Evolutionary conservation across 2,113 vertebrate species (phyloP).

Genomic region (Plotosus lineatus): DNA sequence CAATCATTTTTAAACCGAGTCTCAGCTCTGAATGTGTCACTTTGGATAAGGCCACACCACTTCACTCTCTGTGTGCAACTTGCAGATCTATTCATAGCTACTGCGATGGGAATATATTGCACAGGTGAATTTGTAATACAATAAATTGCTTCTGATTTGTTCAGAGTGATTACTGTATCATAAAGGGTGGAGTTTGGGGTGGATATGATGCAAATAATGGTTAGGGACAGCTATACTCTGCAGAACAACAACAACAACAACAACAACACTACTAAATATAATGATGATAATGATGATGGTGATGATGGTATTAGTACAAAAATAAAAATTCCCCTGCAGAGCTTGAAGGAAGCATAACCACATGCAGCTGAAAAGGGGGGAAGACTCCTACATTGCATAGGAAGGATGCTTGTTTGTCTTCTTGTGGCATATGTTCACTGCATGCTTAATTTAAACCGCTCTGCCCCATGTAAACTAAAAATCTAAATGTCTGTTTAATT

Average conservation of each 20-base stretch:
- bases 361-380: neutral
- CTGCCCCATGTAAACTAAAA: neutral
- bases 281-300: neutral
- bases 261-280: neutral
- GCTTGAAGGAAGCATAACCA: neutral
- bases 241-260: neutral
- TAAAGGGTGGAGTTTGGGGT: neutral
- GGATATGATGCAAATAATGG: neutral
- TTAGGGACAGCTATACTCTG: neutral
- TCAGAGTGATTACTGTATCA: neutral
- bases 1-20: slow-evolving; percentile 47
- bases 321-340: neutral
- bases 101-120: neutral
- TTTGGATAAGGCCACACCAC: slow-evolving; percentile 38
- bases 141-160: neutral
- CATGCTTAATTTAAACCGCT: slow-evolving; percentile 43
- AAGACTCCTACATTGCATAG: neutral
- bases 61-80: slow-evolving; percentile 21
- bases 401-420: slow-evolving; percentile 25
- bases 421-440: slow-evolving; percentile 15
- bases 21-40: slow-evolving; percentile 46
- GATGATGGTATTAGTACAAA: neutral
- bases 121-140: neutral
- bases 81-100: neutral
- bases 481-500: slow-evolving; percentile 51